A percentile compares a stretch with the other conserved stretches of the same genome.
phyloP scores from a whole-genome alignment of 2,888 invertebrate genomes.

The Drosophila parthenogenetica region DNA sequence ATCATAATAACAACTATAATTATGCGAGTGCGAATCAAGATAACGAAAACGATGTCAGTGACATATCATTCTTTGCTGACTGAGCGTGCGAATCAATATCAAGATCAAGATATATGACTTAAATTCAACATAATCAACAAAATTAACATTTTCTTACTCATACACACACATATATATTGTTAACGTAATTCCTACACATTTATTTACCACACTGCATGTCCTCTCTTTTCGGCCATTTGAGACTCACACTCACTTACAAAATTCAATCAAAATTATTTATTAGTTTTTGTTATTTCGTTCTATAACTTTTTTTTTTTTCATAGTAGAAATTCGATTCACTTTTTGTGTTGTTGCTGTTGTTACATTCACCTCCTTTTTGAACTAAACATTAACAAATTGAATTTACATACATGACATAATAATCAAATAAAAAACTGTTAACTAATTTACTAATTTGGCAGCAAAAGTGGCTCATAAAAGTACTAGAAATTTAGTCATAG shows the following conservation, averaged over 20 bases:
- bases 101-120: too few species aligned
- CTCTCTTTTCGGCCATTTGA: not conserved
- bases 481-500: too few species aligned
- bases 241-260: not conserved
- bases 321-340: slow-evolving; percentile 6
- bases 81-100: slow-evolving; percentile 19
- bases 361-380: not conserved
- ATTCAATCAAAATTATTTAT: slow-evolving; percentile 34
- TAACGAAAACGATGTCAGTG: slow-evolving; percentile 48
- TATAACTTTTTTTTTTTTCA: slow-evolving; percentile 3
- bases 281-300: slow-evolving; percentile 11
- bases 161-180: slow-evolving; percentile 20
- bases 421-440: not conserved
- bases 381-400: slow-evolving; percentile 7
- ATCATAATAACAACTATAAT: slow-evolving; percentile 5
- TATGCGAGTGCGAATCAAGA: slow-evolving; percentile 7
- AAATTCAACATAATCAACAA: slow-evolving; percentile 9
- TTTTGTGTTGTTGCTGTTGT: slow-evolving; percentile 23
- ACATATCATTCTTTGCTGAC: slow-evolving; percentile 61
- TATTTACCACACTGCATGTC: slow-evolving; percentile 30
- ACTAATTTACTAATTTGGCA: not conserved
- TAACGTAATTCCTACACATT: slow-evolving; percentile 2
- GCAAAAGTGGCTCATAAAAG: not conserved
- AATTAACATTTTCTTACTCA: slow-evolving; percentile 27
- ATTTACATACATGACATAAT: not conserved